Base-by-base conservation (phyloP, 2,888 invertebrate genomes). In the Capitulum mitella region DNA sequence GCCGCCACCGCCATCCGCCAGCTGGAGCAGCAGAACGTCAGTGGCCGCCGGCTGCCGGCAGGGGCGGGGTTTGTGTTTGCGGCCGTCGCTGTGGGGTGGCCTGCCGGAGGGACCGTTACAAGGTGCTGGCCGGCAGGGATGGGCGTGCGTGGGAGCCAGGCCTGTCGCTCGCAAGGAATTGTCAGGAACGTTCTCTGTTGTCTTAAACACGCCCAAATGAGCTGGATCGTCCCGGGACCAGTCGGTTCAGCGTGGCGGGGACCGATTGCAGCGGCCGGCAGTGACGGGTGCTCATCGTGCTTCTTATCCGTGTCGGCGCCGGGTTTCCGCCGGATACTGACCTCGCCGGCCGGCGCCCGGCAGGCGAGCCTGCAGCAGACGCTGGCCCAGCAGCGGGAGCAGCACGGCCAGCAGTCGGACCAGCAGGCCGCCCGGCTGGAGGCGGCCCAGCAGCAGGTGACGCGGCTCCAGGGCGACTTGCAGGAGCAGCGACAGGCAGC, bases 1-100 rank as follows among this genome's bases (percentile, higher is more conserved):
- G 26, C 77, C 2, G 51, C 54, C 51, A 58, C 79, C 26, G 76
- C 79, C 32, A 6, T 79, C 77, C 48, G 48, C 10, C 46, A 78
- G 37, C 78, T 78, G 61, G 75, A 48, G 14, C 16, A 74, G 75
- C 78, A 54, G 51, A 78, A 51, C 51, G 48, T 40, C 12, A 78
- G 51, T 26, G 22, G 37, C 26, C 34, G 32, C 19, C 51, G 51
- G 29, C 54, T 5, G 26, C 40, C 10, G 58, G 61, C 26, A 51
- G 54, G 29, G n/a, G n/a, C n/a, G 51, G 61, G 77, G 77, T 51
- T 3, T 34, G 77, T 54, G n/a, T 34, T 5, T 43, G 43, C 43
- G 43, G 43, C 12, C 43, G n/a, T n/a, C n/a, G n/a, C n/a, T n/a
- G n/a, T n/a, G n/a, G n/a, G n/a, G n/a, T n/a, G n/a, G n/a, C n/a